Conservation (phyloP, 2,888 invertebrate genomes). For the Dastarcus helophoroides region DNA sequence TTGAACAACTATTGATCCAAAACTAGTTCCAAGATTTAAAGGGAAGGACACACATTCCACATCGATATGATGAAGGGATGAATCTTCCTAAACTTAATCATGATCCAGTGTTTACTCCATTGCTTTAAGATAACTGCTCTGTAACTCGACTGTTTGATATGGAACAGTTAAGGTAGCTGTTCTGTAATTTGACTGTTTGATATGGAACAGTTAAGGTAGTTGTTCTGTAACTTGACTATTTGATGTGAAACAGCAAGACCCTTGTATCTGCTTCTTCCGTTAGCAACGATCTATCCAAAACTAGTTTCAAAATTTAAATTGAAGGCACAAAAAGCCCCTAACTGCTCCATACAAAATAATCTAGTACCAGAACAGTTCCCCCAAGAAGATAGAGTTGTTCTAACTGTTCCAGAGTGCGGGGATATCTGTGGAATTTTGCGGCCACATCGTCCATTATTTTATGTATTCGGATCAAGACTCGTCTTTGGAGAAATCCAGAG, state of each 20-base stretch:
- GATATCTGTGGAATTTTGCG: slow-evolving; percentile 92
- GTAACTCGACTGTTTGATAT: background rate
- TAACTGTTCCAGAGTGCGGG: slow-evolving; percentile 58
- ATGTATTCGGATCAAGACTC: slow-evolving; percentile 38
- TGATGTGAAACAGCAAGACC: background rate
- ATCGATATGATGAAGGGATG: too few species aligned
- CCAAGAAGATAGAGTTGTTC: background rate
- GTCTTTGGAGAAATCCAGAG: slow-evolving; percentile 52
- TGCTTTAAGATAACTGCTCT: too few species aligned
- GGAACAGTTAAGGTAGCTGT: too few species aligned
- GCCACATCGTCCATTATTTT: slow-evolving; percentile 75
- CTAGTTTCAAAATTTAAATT: too few species aligned
- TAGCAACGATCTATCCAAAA: too few species aligned
- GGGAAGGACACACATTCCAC: too few species aligned
- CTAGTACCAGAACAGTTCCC: background rate
- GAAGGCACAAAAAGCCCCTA: too few species aligned
- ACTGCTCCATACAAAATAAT: too few species aligned
- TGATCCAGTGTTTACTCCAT: too few species aligned
- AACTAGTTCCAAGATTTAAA: too few species aligned
- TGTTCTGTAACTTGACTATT: background rate
- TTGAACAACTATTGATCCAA: too few species aligned
- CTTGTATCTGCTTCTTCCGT: too few species aligned
- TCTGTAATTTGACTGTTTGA: background rate
- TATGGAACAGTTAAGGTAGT: slow-evolving; percentile 1
- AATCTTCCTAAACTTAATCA: slow-evolving; percentile 1